A percentile compares a stretch with the other conserved stretches of the same genome.
Evolutionary conservation across 1,140 invertebrate genomes (phyloP).

Genomic region (Bombus superbus): DNA sequence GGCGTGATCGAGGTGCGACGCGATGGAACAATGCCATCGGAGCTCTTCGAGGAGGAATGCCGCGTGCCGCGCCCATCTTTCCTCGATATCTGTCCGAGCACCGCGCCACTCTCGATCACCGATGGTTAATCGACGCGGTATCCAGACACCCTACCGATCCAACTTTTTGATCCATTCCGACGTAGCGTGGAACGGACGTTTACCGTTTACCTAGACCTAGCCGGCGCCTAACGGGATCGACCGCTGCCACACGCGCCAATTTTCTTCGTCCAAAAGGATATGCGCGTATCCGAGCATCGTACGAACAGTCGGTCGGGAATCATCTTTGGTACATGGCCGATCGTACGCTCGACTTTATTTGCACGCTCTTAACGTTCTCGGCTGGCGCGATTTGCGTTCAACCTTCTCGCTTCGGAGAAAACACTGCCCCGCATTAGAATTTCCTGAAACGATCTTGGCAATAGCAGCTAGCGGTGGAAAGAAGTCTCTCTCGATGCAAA

Average conservation of each 20-base stretch:
- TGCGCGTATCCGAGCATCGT: not conserved
- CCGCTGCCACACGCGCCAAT: slow-evolving; percentile 39
- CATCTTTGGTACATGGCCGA: too few species aligned
- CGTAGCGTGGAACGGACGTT: slow-evolving; percentile 22
- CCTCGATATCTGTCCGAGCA: slow-evolving; percentile 63
- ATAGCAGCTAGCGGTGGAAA: not conserved
- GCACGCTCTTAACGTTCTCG: not conserved
- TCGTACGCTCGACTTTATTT: too few species aligned
- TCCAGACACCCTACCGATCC: slow-evolving; percentile 26
- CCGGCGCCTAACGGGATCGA: slow-evolving; percentile 57
- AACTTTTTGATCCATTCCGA: slow-evolving; percentile 23
- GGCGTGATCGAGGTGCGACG: slow-evolving; percentile 82
- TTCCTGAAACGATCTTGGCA: not conserved
- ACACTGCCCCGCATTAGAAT: not conserved
- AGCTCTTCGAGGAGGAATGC: slow-evolving; percentile 82
- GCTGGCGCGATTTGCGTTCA: not conserved
- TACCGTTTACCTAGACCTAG: slow-evolving; percentile 41
- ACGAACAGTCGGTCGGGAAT: too few species aligned
- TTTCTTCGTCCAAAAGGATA: not conserved
- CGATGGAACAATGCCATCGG: slow-evolving; percentile 83
- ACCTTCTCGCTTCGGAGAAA: slow-evolving; percentile 1
- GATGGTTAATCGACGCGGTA: slow-evolving; percentile 45
- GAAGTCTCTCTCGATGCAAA: not conserved
- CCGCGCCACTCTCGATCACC: slow-evolving; percentile 31
- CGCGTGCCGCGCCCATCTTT: slow-evolving; percentile 80